phyloP scores from a whole-genome alignment of 1,140 invertebrate genomes.

The Aphelinus atriplicis region DNA sequence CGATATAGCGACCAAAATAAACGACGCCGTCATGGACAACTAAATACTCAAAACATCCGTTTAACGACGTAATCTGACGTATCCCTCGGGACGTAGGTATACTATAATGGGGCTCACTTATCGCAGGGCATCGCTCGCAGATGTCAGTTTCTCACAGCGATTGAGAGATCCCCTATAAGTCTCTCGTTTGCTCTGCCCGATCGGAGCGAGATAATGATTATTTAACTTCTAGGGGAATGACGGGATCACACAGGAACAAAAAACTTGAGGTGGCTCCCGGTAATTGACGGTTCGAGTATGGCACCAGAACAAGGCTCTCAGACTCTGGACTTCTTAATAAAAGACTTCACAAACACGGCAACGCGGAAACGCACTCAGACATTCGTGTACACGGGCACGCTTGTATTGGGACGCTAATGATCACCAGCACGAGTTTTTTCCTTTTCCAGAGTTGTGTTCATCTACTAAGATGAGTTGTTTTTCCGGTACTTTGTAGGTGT shows the following conservation, averaged over 20 bases:
- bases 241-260: neutral
- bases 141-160: constrained; percentile 28
- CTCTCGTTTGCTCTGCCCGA: constrained; percentile 31
- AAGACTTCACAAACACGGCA: constrained; percentile 33
- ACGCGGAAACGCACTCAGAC: neutral
- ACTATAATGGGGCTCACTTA: neutral
- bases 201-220: constrained; percentile 37
- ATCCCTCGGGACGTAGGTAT: neutral
- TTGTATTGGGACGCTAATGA: constrained; percentile 27
- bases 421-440: constrained; percentile 5
- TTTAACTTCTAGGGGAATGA: constrained; percentile 21
- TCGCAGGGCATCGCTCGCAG: constrained; percentile 24
- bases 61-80: neutral
- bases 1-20: too few relatives aligned
- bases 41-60: neutral
- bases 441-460: constrained; percentile 9
- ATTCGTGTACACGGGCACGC: neutral
- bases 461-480: constrained; percentile 7
- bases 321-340: constrained; percentile 31
- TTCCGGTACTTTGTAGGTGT: neutral
- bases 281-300: constrained; percentile 38
- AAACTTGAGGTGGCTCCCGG: constrained; percentile 14
- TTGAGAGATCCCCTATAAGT: neutral
- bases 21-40: neutral
- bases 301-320: constrained; percentile 5